Evolutionary conservation across 2,113 vertebrate genomes (phyloP).

Genomic region (Illadopsis cleaveri): DNA sequence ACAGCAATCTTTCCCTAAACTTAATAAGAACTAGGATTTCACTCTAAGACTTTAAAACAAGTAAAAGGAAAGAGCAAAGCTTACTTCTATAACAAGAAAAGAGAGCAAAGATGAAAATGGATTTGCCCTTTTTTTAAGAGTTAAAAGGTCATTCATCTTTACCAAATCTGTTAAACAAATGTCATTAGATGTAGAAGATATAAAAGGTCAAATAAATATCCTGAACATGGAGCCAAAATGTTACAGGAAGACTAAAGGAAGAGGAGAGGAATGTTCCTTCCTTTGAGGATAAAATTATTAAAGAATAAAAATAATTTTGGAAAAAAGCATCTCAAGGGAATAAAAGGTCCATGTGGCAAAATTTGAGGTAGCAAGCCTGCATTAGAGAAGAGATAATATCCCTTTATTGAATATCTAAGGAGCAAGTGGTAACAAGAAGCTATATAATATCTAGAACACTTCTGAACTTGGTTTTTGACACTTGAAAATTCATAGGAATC

Average conservation of each 20-base stretch:
- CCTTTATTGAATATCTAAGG: not conserved
- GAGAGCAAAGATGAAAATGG: not conserved
- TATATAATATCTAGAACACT: not conserved
- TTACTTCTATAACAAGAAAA: not conserved
- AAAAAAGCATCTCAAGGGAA: not conserved
- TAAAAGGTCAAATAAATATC: constrained; percentile 70
- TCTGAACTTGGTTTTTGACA: not conserved
- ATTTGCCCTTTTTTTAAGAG: not conserved
- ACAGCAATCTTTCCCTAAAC: not conserved
- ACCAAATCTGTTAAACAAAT: constrained; percentile 67
- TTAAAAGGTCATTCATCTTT: constrained; percentile 68
- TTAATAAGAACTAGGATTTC: not conserved
- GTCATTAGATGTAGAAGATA: constrained; percentile 55
- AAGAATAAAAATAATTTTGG: not conserved
- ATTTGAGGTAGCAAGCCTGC: not conserved
- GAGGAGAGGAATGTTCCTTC: not conserved
- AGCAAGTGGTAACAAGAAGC: not conserved
- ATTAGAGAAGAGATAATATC: not conserved
- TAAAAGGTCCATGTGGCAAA: not conserved
- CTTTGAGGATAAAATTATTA: constrained; percentile 37
- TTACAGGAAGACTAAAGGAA: constrained; percentile 45
- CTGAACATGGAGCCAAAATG: constrained; percentile 55
- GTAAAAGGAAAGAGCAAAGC: not conserved
- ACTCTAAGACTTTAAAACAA: not conserved
- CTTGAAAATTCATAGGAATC: not conserved